Conservation (phyloP, 2,113 vertebrate genomes). For the Bujurquina vittata region DNA sequence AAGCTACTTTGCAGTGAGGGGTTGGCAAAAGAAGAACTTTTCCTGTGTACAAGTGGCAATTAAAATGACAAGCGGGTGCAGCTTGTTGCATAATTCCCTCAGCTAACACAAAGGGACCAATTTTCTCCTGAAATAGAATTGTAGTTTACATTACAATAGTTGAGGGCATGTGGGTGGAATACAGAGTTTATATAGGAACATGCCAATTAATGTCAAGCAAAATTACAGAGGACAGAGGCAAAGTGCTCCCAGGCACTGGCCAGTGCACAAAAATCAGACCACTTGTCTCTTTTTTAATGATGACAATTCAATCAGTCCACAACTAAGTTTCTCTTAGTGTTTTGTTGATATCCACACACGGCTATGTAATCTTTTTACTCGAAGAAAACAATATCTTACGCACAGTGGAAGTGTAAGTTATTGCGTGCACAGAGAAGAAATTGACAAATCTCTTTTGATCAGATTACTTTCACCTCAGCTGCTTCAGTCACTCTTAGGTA, state of each 20-base stretch:
- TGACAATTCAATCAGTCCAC: slow-evolving; percentile 1
- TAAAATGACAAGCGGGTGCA: slow-evolving; percentile 71
- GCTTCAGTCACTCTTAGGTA: not conserved
- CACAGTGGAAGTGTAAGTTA: not conserved
- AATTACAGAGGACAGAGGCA: slow-evolving; percentile 58
- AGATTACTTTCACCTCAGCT: not conserved
- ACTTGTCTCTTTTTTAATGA: slow-evolving; percentile 2
- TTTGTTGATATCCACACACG: not conserved
- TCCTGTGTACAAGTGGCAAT: slow-evolving; percentile 69
- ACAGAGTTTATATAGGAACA: slow-evolving; percentile 65
- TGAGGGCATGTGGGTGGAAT: slow-evolving; percentile 56
- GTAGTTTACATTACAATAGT: slow-evolving; percentile 69
- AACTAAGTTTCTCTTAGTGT: not conserved
- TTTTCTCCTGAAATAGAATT: slow-evolving; percentile 73
- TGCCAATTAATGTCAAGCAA: slow-evolving; percentile 71
- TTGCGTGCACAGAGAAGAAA: not conserved
- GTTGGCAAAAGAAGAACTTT: slow-evolving; percentile 37
- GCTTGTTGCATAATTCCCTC: slow-evolving; percentile 72
- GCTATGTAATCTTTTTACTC: not conserved
- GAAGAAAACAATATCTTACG: not conserved
- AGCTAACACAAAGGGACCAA: slow-evolving; percentile 79
- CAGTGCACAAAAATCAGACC: slow-evolving; percentile 28
- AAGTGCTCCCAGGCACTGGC: slow-evolving; percentile 33
- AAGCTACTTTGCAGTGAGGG: slow-evolving; percentile 57
- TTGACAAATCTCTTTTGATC: not conserved